Conservation (phyloP, 2,113 vertebrate species). For the Aegypius monachus region DNA sequence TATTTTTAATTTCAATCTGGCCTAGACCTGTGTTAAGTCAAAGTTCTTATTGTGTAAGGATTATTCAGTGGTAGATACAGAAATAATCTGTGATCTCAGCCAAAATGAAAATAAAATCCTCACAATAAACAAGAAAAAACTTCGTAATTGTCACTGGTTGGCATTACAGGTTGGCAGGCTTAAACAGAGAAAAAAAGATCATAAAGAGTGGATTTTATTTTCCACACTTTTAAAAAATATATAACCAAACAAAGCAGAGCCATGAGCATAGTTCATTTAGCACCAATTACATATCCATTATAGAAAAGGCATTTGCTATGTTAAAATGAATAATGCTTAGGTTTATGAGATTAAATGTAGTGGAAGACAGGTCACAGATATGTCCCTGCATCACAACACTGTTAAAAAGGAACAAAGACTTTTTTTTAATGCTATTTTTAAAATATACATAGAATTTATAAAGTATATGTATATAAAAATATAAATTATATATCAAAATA, state of each 20-base stretch:
- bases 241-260: background rate
- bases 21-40: background rate
- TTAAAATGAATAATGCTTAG: background rate
- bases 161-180: background rate
- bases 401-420: background rate
- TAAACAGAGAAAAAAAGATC: background rate
- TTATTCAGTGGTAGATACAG: background rate
- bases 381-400: background rate
- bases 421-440: background rate
- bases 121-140: background rate
- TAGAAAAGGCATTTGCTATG: background rate
- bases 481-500: background rate
- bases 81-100: background rate
- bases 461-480: background rate
- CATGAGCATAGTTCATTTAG: background rate
- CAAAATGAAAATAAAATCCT: background rate
- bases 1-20: background rate
- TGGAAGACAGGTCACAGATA: background rate
- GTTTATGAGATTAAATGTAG: background rate
- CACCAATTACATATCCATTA: background rate
- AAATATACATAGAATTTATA: background rate
- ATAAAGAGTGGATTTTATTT: background rate
- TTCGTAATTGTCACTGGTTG: background rate
- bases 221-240: background rate
- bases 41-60: background rate